phyloP scores from a whole-genome alignment of 2,888 invertebrate genomes.

The Erynnis tages region DNA sequence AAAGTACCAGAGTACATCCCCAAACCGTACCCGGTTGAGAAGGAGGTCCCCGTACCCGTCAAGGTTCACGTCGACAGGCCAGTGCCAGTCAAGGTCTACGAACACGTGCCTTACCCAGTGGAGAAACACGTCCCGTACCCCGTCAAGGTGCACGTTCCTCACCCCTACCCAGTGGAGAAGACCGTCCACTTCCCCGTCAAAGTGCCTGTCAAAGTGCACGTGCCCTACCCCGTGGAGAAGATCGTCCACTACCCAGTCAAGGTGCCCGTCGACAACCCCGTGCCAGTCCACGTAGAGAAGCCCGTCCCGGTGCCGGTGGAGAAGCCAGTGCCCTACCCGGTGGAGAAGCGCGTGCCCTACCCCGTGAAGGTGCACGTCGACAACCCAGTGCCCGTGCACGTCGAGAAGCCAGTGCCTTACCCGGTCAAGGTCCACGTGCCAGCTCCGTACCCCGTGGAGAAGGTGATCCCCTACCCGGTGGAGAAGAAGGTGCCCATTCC shows the following conservation, averaged over 20 bases:
- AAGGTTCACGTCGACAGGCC: slow-evolving; percentile 85
- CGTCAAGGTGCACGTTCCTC: slow-evolving; percentile 86
- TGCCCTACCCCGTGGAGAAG: slow-evolving; percentile 89
- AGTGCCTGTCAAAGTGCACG: slow-evolving; percentile 86
- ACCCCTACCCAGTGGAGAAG: slow-evolving; percentile 88
- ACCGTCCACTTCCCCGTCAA: slow-evolving; percentile 84
- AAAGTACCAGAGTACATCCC: slow-evolving; percentile 85
- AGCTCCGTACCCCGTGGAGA: slow-evolving; percentile 86
- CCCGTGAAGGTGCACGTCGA: slow-evolving; percentile 86
- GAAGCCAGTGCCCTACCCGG: slow-evolving; percentile 88
- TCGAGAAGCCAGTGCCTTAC: slow-evolving; percentile 89
- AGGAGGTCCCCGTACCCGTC: slow-evolving; percentile 84
- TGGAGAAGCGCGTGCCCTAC: slow-evolving; percentile 86
- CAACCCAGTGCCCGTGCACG: slow-evolving; percentile 87
- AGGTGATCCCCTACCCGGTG: slow-evolving; percentile 84
- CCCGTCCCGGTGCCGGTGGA: slow-evolving; percentile 87
- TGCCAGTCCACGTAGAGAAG: slow-evolving; percentile 85
- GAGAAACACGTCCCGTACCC: slow-evolving; percentile 86
- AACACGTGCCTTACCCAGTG: slow-evolving; percentile 86
- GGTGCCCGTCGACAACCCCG: slow-evolving; percentile 85
- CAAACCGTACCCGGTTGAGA: slow-evolving; percentile 85
- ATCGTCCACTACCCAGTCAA: slow-evolving; percentile 86
- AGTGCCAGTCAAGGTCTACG: slow-evolving; percentile 83
- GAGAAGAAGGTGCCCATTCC: slow-evolving; percentile 85
- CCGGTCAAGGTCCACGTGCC: slow-evolving; percentile 88